A percentile compares a stretch with the other conserved stretches of the same genome.
phyloP scores from a whole-genome alignment of 1,140 invertebrate genomes.

The Dinoponera quadriceps region DNA sequence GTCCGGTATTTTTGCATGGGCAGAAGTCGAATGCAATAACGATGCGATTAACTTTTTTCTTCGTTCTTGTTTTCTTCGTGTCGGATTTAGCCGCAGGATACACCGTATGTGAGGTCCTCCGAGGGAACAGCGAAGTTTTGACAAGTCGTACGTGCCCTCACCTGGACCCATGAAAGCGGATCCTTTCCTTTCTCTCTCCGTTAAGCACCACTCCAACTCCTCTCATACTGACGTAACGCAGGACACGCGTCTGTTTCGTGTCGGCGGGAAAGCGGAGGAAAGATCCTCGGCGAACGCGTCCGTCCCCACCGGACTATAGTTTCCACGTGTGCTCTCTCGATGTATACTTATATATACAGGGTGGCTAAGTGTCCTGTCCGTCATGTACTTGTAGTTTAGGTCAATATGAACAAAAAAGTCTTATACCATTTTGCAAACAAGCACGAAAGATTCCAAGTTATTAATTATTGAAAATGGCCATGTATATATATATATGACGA shows the following conservation, averaged over 20 bases:
- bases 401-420: no score
- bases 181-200: slow-evolving; percentile 28
- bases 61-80: neutral
- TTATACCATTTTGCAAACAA: no score
- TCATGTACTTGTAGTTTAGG: no score
- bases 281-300: slow-evolving; percentile 37
- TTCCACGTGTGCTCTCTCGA: slow-evolving; percentile 61
- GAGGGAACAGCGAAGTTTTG: slow-evolving; percentile 56
- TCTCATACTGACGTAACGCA: slow-evolving; percentile 64
- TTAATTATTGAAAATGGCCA: no score
- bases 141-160: slow-evolving; percentile 60
- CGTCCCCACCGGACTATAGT: neutral
- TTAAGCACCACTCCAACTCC: no score
- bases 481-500: neutral
- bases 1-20: no score
- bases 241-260: slow-evolving; percentile 72
- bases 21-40: no score
- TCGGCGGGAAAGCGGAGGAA: slow-evolving; percentile 56
- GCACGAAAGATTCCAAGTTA: no score
- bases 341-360: neutral
- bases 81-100: neutral
- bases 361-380: no score
- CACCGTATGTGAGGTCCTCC: slow-evolving; percentile 53
- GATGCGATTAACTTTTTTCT: no score
- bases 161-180: slow-evolving; percentile 35